Conservation (phyloP, 2,113 vertebrate genomes). For the Rhombomys opimus region DNA sequence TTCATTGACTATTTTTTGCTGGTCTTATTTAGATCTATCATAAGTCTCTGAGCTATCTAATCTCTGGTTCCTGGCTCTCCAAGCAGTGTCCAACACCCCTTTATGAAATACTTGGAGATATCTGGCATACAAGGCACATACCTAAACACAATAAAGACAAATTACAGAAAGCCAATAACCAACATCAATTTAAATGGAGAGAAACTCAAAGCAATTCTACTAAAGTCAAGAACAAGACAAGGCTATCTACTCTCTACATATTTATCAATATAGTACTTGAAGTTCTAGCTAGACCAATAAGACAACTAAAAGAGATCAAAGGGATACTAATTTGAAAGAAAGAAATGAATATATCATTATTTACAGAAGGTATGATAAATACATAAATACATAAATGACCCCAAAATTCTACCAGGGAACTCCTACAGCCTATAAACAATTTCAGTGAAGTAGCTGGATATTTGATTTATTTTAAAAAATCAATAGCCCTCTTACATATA, state of each 20-base stretch:
- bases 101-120: background rate
- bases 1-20: background rate
- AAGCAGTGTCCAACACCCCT: background rate
- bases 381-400: too few relatives aligned
- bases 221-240: background rate
- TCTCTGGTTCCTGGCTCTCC: background rate
- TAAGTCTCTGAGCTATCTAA: background rate
- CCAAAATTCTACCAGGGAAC: background rate
- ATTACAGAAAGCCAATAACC: background rate
- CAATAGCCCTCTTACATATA: background rate
- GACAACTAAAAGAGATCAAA: background rate
- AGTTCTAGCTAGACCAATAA: background rate
- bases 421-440: background rate
- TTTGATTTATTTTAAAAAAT: background rate
- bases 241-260: background rate
- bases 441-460: background rate
- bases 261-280: background rate
- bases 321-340: background rate
- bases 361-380: background rate
- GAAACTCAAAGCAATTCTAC: background rate
- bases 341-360: background rate
- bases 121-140: background rate
- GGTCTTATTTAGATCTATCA: background rate
- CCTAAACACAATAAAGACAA: background rate
- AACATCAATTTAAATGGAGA: background rate